A percentile compares a stretch with the other conserved stretches of the same genome.
phyloP scores from a whole-genome alignment of 2,888 invertebrate species.

The Notocelia uddmanniana region DNA sequence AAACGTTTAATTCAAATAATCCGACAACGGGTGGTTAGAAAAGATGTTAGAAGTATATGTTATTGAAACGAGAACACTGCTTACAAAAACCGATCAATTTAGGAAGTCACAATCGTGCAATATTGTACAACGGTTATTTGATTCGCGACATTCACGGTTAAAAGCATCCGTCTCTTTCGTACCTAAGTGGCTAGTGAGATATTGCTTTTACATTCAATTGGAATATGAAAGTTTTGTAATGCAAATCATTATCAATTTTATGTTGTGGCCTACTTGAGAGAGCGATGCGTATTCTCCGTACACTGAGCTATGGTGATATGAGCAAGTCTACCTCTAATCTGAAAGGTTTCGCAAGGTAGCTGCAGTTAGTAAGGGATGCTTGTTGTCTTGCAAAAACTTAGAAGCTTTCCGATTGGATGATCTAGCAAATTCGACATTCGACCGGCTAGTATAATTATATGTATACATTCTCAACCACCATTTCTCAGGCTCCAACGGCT shows the following conservation, averaged over 20 bases:
- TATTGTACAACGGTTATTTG: slow-evolving; percentile 3
- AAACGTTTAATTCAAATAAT: background rate
- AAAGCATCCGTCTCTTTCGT: slow-evolving; percentile 16
- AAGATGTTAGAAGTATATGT: background rate
- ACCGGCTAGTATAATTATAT: background rate
- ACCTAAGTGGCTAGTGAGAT: slow-evolving; percentile 29
- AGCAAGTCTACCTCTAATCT: background rate
- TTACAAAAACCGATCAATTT: background rate
- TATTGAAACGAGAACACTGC: background rate
- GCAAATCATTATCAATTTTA: slow-evolving; percentile 2
- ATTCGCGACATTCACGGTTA: background rate
- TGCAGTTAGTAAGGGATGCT: no score
- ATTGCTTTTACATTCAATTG: slow-evolving; percentile 20
- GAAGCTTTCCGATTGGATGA: background rate
- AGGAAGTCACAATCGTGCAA: background rate
- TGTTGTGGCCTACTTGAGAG: background rate
- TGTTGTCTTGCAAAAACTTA: background rate
- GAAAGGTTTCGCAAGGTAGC: background rate
- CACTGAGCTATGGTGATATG: background rate
- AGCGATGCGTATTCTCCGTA: no score
- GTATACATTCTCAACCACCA: background rate
- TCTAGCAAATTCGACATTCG: background rate
- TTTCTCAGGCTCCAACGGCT: background rate
- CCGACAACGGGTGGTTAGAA: background rate
- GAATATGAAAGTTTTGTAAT: slow-evolving; percentile 12